Conservation (phyloP, 2,888 invertebrate species). For the Lepeophtheirus nordmannii region DNA sequence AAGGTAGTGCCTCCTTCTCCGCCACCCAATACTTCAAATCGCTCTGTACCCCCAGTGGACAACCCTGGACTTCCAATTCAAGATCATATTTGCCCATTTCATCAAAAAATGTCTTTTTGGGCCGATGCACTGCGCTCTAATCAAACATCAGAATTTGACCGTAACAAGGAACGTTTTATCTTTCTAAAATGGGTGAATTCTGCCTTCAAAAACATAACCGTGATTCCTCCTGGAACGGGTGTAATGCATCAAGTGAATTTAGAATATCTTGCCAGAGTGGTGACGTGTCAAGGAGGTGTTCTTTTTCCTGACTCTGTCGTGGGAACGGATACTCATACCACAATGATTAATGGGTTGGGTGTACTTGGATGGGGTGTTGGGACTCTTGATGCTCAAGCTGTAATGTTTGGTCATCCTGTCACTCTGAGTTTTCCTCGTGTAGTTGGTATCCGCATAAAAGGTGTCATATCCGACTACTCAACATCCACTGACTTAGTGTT, state of each 20-base stretch:
- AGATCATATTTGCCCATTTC: slow-evolving; percentile 37
- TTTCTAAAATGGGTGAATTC: slow-evolving; percentile 98
- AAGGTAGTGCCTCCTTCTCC: slow-evolving; percentile 3
- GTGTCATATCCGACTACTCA: slow-evolving; percentile 59
- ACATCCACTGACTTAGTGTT: slow-evolving; percentile 94
- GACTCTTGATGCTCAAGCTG: slow-evolving; percentile 95
- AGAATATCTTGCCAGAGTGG: slow-evolving; percentile 79
- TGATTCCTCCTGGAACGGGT: slow-evolving; percentile 93
- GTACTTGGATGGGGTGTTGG: slow-evolving; percentile 93
- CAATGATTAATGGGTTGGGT: slow-evolving; percentile 95
- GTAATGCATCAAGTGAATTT: slow-evolving; percentile 93
- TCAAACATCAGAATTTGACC: slow-evolving; percentile 81
- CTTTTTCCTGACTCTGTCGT: slow-evolving; percentile 82
- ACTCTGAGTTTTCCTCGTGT: slow-evolving; percentile 92
- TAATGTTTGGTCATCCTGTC: slow-evolving; percentile 94
- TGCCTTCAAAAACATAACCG: slow-evolving; percentile 85
- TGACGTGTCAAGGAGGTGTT: slow-evolving; percentile 40
- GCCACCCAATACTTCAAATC: slow-evolving; percentile 20
- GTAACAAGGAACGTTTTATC: slow-evolving; percentile 85
- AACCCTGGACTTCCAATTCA: slow-evolving; percentile 29
- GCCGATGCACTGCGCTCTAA: slow-evolving; percentile 75
- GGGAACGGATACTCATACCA: slow-evolving; percentile 96
- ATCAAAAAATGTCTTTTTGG: slow-evolving; percentile 37
- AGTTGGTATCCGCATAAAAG: slow-evolving; percentile 76
- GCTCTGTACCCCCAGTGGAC: slow-evolving; percentile 2